These are phyloP conservation scores for Liopterus haemorrhoidalis DNA, from an alignment of 2,888 invertebrate genomes.

Conservation along the genomic window DNA sequence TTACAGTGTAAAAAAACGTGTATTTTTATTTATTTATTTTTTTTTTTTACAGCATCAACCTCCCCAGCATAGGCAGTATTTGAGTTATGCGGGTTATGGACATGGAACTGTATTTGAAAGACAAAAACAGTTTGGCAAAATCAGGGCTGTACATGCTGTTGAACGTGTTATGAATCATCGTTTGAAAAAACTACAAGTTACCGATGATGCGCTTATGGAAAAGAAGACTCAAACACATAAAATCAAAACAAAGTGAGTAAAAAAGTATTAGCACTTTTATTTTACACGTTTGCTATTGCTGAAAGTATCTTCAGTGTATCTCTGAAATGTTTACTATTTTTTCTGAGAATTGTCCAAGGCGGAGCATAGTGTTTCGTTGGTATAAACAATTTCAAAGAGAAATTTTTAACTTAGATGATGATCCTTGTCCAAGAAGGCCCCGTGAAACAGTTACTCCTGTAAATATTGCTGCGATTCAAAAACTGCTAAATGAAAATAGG, in stretches of 20 bases:
- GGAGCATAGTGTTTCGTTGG: background rate
- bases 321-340: background rate
- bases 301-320: background rate
- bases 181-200: conserved; percentile 52
- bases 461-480: too few relatives aligned
- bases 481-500: too few relatives aligned
- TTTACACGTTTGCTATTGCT: background rate
- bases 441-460: too few relatives aligned
- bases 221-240: conserved; percentile 62
- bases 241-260: conserved; percentile 63
- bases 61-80: conserved; percentile 81
- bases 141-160: conserved; percentile 62
- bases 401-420: background rate
- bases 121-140: conserved; percentile 68
- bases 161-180: conserved; percentile 59
- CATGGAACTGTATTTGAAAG: conserved; percentile 72
- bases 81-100: conserved; percentile 74
- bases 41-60: conserved; percentile 63
- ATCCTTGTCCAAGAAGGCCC: background rate
- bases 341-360: background rate
- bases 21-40: conserved; percentile 10
- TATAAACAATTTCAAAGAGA: background rate
- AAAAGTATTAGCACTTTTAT: conserved; percentile 3
- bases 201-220: conserved; percentile 61
- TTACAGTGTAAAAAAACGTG: conserved; percentile 3